phyloP scores from a whole-genome alignment of 1,140 invertebrate genomes.

The Laupala kohalensis region DNA sequence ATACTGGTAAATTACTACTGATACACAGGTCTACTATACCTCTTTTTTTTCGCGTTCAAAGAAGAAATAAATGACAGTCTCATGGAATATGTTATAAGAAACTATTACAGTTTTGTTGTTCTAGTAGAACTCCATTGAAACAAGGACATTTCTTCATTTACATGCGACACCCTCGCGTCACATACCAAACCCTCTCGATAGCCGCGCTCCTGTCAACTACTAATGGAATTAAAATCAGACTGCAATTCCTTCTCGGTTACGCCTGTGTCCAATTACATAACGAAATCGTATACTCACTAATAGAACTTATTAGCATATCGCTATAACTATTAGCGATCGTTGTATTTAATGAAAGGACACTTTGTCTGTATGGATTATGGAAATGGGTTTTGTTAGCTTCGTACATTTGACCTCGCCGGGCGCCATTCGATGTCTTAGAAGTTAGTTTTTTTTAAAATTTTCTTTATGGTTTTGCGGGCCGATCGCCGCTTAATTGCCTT shows the following conservation, averaged over 20 bases:
- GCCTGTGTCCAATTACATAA: neutral
- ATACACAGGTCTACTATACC: too few relatives aligned
- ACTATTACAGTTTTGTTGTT: too few relatives aligned
- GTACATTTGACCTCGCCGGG: neutral
- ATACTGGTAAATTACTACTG: too few relatives aligned
- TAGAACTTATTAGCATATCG: neutral
- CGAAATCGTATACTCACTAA: neutral
- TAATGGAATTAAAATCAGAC: neutral
- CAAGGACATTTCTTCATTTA: too few relatives aligned
- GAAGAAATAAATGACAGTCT: too few relatives aligned
- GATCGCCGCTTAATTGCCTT: neutral
- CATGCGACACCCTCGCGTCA: too few relatives aligned
- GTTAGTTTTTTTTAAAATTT: too few relatives aligned
- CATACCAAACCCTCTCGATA: too few relatives aligned
- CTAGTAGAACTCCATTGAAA: too few relatives aligned
- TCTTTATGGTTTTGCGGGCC: neutral
- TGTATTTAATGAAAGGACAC: neutral
- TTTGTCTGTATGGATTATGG: neutral
- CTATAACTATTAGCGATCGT: neutral
- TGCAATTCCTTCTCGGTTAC: neutral
- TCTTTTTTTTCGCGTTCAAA: too few relatives aligned
- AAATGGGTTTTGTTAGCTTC: neutral
- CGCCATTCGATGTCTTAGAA: neutral
- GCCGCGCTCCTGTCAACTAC: too few relatives aligned
- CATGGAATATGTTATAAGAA: too few relatives aligned